These are phyloP conservation scores for Oryzias melastigma DNA, from an alignment of 2,113 vertebrate genomes.

Conservation along the genomic window DNA sequence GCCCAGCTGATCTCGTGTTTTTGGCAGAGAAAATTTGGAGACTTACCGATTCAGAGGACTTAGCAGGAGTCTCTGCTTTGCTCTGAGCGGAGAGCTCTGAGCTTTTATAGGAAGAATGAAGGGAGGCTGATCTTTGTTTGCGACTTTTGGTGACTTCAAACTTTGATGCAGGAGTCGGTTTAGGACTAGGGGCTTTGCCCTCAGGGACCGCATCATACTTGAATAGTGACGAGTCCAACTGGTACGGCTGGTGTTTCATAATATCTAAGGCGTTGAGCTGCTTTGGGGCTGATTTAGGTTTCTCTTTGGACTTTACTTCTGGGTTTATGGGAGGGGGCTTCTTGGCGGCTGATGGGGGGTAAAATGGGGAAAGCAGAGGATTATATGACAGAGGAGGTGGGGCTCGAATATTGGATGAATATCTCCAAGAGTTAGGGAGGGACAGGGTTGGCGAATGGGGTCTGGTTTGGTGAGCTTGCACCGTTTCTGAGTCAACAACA, in stretches of 20 bases:
- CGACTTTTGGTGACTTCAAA: slow-evolving; percentile 48
- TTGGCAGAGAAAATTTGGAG: slow-evolving; percentile 58
- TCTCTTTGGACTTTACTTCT: slow-evolving; percentile 72
- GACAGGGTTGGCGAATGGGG: slow-evolving; percentile 87
- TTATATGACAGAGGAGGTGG: slow-evolving; percentile 93
- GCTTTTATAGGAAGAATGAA: slow-evolving; percentile 41
- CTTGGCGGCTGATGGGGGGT: slow-evolving; percentile 84
- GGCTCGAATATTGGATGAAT: slow-evolving; percentile 93
- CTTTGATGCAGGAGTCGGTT: slow-evolving; percentile 64
- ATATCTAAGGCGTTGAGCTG: slow-evolving; percentile 88
- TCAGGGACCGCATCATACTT: slow-evolving; percentile 83
- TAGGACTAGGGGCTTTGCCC: slow-evolving; percentile 66
- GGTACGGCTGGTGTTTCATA: slow-evolving; percentile 96
- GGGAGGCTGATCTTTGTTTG: slow-evolving; percentile 42
- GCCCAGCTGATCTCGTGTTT: slow-evolving; percentile 41
- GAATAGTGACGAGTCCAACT: slow-evolving; percentile 90
- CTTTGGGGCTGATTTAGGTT: slow-evolving; percentile 81
- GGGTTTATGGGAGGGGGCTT: slow-evolving; percentile 73
- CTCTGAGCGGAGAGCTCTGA: slow-evolving; percentile 55
- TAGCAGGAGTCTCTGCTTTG: slow-evolving; percentile 57
- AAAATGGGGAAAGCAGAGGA: slow-evolving; percentile 88
- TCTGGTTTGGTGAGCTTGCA: slow-evolving; percentile 82
- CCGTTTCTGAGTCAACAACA: slow-evolving; percentile 87
- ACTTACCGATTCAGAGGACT: slow-evolving; percentile 78
- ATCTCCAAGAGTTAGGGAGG: slow-evolving; percentile 91